Evolutionary conservation across 1,140 invertebrate species (phyloP).

Genomic region (Paralvinella palmiformis): DNA sequence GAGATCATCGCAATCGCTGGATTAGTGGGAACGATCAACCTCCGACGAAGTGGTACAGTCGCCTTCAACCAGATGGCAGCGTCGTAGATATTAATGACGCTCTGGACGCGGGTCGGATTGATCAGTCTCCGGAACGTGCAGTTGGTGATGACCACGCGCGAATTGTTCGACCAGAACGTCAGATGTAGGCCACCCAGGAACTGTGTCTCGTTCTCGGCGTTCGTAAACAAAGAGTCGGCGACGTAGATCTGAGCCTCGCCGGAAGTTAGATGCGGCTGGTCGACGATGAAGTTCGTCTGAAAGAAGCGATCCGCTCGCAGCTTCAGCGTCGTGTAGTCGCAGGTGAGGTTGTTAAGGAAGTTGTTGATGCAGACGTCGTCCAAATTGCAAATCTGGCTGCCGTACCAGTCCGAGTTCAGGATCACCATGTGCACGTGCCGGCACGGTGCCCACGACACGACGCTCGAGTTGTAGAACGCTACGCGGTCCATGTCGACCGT

Average conservation of each 20-base stretch:
- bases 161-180: not conserved
- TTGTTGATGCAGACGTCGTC: not conserved
- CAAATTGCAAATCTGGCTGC: not conserved
- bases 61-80: constrained; percentile 16
- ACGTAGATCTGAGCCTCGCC: not conserved
- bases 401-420: not conserved
- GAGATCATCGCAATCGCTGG: not conserved
- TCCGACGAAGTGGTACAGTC: not conserved
- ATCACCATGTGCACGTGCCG: not conserved
- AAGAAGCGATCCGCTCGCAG: not conserved
- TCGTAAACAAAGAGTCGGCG: not conserved
- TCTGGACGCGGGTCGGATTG: constrained; percentile 6
- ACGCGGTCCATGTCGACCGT: not conserved
- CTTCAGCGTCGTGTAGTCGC: not conserved
- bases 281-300: constrained; percentile 7
- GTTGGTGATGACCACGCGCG: constrained; percentile 1
- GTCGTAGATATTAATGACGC: constrained; percentile 17
- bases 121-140: constrained; percentile 11
- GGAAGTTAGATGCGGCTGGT: not conserved
- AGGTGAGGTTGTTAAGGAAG: constrained; percentile 3
- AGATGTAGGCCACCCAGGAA: constrained; percentile 11
- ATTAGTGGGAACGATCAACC: not conserved
- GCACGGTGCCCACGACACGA: not conserved
- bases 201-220: not conserved
- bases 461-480: not conserved